Conservation (phyloP, 2,797 vertebrate species). For the Cirrhinus molitorella region DNA sequence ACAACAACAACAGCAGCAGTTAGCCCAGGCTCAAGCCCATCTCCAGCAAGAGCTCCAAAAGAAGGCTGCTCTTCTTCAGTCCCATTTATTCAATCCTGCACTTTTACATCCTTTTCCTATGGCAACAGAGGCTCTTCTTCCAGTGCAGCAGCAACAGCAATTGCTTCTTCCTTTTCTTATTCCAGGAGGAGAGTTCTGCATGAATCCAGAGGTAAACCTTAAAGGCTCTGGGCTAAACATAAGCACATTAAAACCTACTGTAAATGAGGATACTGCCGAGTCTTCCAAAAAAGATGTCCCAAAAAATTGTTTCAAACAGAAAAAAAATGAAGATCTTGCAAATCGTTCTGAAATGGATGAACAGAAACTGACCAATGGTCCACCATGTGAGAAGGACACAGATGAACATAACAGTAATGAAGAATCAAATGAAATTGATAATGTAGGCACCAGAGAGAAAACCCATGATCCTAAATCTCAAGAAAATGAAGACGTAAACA, state of each 20-base stretch:
- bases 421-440: conserved; percentile 69
- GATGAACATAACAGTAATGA: conserved; percentile 80
- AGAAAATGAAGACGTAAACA: conserved; percentile 51
- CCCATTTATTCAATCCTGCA: conserved; percentile 90
- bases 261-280: conserved; percentile 76
- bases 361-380: conserved; percentile 71
- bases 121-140: conserved; percentile 88
- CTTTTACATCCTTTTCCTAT: conserved; percentile 93
- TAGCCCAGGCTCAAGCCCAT: conserved; percentile 89
- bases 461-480: conserved; percentile 70
- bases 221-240: conserved; percentile 83
- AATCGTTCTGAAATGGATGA: conserved; percentile 76
- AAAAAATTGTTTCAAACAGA: conserved; percentile 67
- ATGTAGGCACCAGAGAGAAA: conserved; percentile 78
- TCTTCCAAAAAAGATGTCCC: conserved; percentile 58
- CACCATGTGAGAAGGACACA: conserved; percentile 75
- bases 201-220: conserved; percentile 88
- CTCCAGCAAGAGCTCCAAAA: conserved; percentile 92
- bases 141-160: conserved; percentile 94
- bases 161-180: conserved; percentile 96
- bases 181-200: conserved; percentile 92
- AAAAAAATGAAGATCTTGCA: conserved; percentile 68
- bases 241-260: conserved; percentile 74
- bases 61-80: conserved; percentile 94
- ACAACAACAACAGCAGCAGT: conserved; percentile 80